Percentiles rank a stretch among this genome's conserved stretches.
Evolutionary conservation across 2,113 vertebrate species (phyloP).

Genomic region (Xenopus laevis): DNA sequence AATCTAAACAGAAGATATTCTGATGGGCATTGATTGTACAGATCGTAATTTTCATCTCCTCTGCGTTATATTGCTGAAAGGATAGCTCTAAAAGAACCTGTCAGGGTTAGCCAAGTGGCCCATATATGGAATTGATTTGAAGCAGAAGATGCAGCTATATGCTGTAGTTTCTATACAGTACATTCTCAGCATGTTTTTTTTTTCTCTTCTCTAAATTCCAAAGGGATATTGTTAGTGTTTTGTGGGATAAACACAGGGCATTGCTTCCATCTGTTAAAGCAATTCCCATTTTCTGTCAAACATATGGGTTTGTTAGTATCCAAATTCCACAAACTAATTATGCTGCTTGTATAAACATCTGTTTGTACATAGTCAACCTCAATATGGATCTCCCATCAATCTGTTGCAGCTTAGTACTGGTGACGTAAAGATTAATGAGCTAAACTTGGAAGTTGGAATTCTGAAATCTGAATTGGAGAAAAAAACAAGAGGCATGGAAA

Average conservation of each 20-base stretch:
- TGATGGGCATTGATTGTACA: no score
- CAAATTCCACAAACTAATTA: slow-evolving; percentile 32
- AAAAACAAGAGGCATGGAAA: slow-evolving; percentile 48
- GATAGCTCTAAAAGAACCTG: background rate
- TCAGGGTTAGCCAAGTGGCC: slow-evolving; percentile 8
- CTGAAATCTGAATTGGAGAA: slow-evolving; percentile 52
- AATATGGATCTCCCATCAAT: slow-evolving; percentile 20
- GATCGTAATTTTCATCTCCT: no score
- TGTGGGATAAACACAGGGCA: background rate
- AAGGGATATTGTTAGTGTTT: background rate
- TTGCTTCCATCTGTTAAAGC: slow-evolving; percentile 13
- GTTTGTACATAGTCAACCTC: slow-evolving; percentile 16
- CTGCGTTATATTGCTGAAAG: no score
- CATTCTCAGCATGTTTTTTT: no score
- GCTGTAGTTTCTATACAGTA: background rate
- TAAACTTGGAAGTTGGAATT: slow-evolving; percentile 50
- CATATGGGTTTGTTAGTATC: slow-evolving; percentile 17
- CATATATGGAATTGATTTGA: slow-evolving; percentile 26
- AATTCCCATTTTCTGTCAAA: slow-evolving; percentile 36
- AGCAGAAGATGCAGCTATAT: slow-evolving; percentile 18
- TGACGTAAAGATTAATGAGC: slow-evolving; percentile 49
- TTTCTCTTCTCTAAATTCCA: slow-evolving; percentile 1
- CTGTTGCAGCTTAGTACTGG: slow-evolving; percentile 51
- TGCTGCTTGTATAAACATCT: slow-evolving; percentile 3
- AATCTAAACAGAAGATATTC: no score